These are phyloP conservation scores for Apis laboriosa DNA, from an alignment of 1,140 invertebrate genomes.

Conservation along the genomic window DNA sequence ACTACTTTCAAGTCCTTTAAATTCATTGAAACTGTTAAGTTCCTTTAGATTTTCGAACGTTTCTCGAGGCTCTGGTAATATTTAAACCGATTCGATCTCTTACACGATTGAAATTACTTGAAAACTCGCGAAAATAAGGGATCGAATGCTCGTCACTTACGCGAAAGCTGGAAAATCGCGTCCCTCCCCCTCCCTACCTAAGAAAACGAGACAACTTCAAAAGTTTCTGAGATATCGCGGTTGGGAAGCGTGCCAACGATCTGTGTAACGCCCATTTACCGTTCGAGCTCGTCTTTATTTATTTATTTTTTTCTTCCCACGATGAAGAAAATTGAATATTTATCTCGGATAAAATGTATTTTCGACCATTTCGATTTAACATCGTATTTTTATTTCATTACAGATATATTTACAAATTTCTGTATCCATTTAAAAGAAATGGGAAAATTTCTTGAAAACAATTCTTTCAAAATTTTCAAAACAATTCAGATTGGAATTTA, in stretches of 20 bases:
- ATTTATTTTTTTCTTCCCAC: not conserved
- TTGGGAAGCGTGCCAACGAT: slow-evolving; percentile 50
- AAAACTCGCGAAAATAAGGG: slow-evolving; percentile 16
- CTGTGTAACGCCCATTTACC: slow-evolving; percentile 48
- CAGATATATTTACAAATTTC: too few species aligned
- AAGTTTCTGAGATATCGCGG: slow-evolving; percentile 62
- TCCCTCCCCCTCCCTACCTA: not conserved
- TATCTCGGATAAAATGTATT: not conserved
- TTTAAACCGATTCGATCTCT: slow-evolving; percentile 26
- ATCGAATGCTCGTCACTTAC: slow-evolving; percentile 36
- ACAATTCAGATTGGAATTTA: too few species aligned
- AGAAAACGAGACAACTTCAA: slow-evolving; percentile 64
- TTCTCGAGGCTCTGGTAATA: slow-evolving; percentile 7
- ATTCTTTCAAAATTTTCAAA: too few species aligned
- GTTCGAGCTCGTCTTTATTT: slow-evolving; percentile 6
- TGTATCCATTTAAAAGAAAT: too few species aligned
- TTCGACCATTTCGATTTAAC: too few species aligned
- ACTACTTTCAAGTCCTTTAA: not conserved
- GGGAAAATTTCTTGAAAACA: too few species aligned
- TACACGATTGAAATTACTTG: slow-evolving; percentile 27
- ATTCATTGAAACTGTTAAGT: slow-evolving; percentile 24
- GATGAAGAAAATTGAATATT: not conserved
- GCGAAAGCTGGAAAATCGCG: slow-evolving; percentile 55
- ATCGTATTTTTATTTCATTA: too few species aligned
- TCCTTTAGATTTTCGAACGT: not conserved